These are phyloP conservation scores for Ophion costatus DNA, from an alignment of 2,888 invertebrate species.

Conservation along the genomic window DNA sequence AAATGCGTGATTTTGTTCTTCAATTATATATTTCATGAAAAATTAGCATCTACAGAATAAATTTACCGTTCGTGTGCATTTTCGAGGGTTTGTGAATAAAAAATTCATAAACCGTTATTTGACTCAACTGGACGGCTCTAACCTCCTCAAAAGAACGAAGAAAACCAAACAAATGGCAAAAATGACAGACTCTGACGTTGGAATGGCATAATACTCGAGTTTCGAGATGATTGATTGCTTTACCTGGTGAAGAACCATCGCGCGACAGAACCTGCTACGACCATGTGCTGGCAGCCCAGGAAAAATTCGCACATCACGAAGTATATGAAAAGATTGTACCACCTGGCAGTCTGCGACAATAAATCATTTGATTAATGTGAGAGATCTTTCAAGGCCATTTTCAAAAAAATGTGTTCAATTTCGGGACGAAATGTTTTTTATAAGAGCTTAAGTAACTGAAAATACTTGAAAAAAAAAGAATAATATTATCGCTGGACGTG, in stretches of 20 bases:
- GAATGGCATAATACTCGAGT: slow-evolving; percentile 20
- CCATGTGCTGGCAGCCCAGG: slow-evolving; percentile 87
- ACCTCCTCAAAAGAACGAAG: background rate
- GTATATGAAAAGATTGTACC: slow-evolving; percentile 85
- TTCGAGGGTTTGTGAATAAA: no score
- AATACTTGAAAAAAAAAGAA: no score
- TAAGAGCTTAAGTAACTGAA: no score
- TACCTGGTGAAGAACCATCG: slow-evolving; percentile 88
- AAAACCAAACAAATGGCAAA: background rate
- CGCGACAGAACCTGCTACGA: slow-evolving; percentile 87
- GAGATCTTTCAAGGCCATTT: background rate
- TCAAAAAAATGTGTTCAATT: slow-evolving; percentile 3
- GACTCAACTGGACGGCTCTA: no score
- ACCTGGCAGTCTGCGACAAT: slow-evolving; percentile 77
- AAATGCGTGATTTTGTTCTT: no score
- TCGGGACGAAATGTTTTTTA: background rate
- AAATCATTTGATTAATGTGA: slow-evolving; percentile 18
- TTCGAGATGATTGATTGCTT: slow-evolving; percentile 21
- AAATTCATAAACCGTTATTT: no score
- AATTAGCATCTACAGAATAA: no score
- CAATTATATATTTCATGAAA: no score
- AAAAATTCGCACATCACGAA: slow-evolving; percentile 87
- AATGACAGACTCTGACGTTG: background rate
- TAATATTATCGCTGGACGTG: no score
- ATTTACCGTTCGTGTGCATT: no score